Conservation (phyloP, 2,797 vertebrate genomes). For the Clarias platycephalus region DNA sequence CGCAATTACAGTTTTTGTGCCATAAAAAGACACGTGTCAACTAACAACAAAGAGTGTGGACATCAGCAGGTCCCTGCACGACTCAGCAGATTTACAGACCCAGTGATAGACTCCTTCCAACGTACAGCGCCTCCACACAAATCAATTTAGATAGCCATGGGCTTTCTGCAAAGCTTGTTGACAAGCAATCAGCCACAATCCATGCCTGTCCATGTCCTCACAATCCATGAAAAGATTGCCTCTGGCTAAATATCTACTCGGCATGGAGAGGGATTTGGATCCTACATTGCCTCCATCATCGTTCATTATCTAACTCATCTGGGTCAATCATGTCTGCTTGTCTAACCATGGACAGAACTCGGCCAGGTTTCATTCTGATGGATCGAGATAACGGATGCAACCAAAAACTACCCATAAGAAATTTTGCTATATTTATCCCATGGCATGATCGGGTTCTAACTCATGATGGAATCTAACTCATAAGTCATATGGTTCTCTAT, state of each 20-base stretch:
- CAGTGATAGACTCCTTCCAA: neutral
- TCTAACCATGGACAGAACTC: constrained; percentile 10
- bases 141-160: constrained; percentile 21
- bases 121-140: neutral
- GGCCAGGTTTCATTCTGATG: constrained; percentile 38
- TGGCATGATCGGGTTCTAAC: constrained; percentile 14
- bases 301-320: constrained; percentile 43
- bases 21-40: neutral
- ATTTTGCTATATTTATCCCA: constrained; percentile 30
- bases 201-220: neutral
- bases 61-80: neutral
- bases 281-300: constrained; percentile 32
- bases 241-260: constrained; percentile 14
- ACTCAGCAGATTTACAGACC: constrained; percentile 9
- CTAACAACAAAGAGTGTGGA: neutral
- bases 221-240: constrained; percentile 16
- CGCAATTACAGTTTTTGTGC: neutral
- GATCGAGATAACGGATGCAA: constrained; percentile 35
- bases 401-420: constrained; percentile 28
- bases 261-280: neutral
- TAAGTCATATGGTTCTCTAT: constrained; percentile 11
- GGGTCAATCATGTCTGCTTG: constrained; percentile 39
- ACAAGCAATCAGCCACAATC: constrained; percentile 31
- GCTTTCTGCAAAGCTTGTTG: constrained; percentile 28
- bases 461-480: constrained; percentile 7